Evolutionary conservation across 2,113 vertebrate species (phyloP).

Genomic region (Mus musculus): GRCm39 chr5:109356001-109356500

Average conservation of each 20-base stretch:
- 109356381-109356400: background rate
- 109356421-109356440: background rate
- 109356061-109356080: background rate
- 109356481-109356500: background rate
- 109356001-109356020: background rate
- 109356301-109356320: background rate
- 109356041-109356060: background rate
- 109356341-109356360: too few relatives aligned
- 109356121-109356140: background rate
- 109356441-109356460: too few relatives aligned
- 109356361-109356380: background rate
- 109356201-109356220: background rate
- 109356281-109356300: background rate
- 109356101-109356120: background rate
- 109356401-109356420: background rate
- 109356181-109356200: background rate
- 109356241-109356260: background rate
- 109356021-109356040: too few relatives aligned
- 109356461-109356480: background rate
- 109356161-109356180: background rate
- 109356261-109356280: background rate
- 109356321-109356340: background rate
- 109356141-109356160: background rate
- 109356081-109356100: background rate
- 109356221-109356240: background rate